Evolutionary conservation across 2,888 invertebrate genomes (phyloP).

Genomic region (Caenorhabditis becei): DNA sequence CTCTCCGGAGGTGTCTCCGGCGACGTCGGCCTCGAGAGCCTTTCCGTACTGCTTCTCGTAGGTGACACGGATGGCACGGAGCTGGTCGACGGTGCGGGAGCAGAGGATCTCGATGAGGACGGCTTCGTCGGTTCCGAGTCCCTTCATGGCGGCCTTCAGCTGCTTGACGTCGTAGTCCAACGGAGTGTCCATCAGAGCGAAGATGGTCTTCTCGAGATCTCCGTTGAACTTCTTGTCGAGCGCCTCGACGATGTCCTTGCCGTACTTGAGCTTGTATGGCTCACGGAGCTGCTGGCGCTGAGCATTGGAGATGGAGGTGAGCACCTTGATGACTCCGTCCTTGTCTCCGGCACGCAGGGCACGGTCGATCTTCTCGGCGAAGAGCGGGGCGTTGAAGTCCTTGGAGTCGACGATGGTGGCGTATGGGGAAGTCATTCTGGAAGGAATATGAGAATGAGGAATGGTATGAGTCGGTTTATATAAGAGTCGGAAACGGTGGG

Average conservation of each 20-base stretch:
- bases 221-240: slow-evolving; percentile 73
- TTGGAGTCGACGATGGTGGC: slow-evolving; percentile 67
- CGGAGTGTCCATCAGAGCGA: slow-evolving; percentile 81
- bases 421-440: slow-evolving; percentile 68
- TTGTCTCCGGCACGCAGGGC: slow-evolving; percentile 72
- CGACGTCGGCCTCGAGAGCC: slow-evolving; percentile 67
- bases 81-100: slow-evolving; percentile 85
- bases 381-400: slow-evolving; percentile 68
- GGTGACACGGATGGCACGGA: slow-evolving; percentile 69
- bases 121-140: slow-evolving; percentile 88
- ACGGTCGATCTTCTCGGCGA: slow-evolving; percentile 73
- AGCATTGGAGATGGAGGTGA: slow-evolving; percentile 89
- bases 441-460: slow-evolving; percentile 7
- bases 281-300: slow-evolving; percentile 87
- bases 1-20: slow-evolving; percentile 91
- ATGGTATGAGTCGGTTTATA: background rate
- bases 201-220: slow-evolving; percentile 71
- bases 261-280: slow-evolving; percentile 75
- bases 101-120: slow-evolving; percentile 92
- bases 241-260: slow-evolving; percentile 69
- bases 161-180: slow-evolving; percentile 83
- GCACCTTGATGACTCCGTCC: slow-evolving; percentile 82
- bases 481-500: background rate
- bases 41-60: slow-evolving; percentile 70
- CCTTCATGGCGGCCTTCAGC: slow-evolving; percentile 83